phyloP scores from a whole-genome alignment of 2,797 vertebrate genomes.

The Antrozous pallidus region DNA sequence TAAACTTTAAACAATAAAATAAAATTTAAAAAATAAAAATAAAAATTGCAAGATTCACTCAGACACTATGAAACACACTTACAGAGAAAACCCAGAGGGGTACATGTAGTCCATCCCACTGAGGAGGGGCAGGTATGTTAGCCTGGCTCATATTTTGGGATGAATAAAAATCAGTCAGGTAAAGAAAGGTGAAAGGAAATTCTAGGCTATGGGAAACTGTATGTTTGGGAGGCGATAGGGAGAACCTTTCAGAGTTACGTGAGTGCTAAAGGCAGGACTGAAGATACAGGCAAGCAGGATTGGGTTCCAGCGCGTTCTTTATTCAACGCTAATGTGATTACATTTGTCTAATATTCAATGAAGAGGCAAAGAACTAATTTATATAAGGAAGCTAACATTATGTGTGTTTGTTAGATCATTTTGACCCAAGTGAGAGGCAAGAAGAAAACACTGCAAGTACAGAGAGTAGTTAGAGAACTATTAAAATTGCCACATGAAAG shows the following conservation, averaged over 20 bases:
- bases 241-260: neutral
- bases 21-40: no score
- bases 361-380: neutral
- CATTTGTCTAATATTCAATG: neutral
- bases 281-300: neutral
- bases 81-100: neutral
- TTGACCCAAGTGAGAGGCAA: neutral
- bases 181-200: neutral
- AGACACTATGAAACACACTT: neutral
- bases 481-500: neutral
- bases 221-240: neutral
- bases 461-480: neutral
- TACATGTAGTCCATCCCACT: neutral
- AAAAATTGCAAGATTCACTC: neutral
- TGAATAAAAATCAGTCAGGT: neutral
- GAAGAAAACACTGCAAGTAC: neutral
- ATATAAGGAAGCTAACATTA: neutral
- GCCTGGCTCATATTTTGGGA: neutral
- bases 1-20: no score
- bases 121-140: neutral
- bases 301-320: neutral
- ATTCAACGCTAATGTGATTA: neutral
- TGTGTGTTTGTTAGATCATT: neutral
- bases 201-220: neutral
- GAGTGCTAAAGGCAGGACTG: neutral